These are phyloP conservation scores for Epinotia nisella DNA, from an alignment of 2,888 invertebrate species.

Conservation along the genomic window DNA sequence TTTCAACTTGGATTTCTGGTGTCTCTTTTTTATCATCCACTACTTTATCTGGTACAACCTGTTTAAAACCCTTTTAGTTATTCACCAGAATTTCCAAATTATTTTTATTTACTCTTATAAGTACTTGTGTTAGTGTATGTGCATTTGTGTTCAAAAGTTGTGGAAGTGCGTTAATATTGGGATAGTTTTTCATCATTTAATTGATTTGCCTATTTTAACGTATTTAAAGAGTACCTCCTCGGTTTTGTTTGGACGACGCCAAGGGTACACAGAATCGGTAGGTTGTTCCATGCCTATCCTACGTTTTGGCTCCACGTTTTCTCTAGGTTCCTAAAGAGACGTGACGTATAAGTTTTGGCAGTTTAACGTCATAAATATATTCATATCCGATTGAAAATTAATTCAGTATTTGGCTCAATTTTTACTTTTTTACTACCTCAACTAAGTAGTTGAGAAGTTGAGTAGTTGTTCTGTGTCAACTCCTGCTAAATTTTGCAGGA, in stretches of 20 bases:
- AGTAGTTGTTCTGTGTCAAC: too few species aligned
- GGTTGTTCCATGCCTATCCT: constrained; percentile 38
- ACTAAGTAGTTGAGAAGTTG: too few species aligned
- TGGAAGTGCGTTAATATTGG: constrained; percentile 14
- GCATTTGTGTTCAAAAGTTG: constrained; percentile 18
- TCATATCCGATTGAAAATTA: not conserved
- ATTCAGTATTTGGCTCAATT: not conserved
- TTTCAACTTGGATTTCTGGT: constrained; percentile 33
- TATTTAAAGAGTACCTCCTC: constrained; percentile 36
- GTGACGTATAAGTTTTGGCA: not conserved
- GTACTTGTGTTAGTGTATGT: constrained; percentile 26
- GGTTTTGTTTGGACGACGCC: constrained; percentile 50
- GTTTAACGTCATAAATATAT: too few species aligned
- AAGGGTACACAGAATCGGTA: constrained; percentile 46
- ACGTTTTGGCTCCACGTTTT: constrained; percentile 40
- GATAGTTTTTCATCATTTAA: not conserved
- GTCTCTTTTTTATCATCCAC: constrained; percentile 35
- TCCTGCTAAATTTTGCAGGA: constrained; percentile 28
- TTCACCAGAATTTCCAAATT: not conserved
- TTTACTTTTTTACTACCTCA: constrained; percentile 18
- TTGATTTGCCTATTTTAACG: not conserved
- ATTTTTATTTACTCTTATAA: not conserved
- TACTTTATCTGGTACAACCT: constrained; percentile 30
- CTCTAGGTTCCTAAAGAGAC: constrained; percentile 38
- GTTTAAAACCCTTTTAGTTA: constrained; percentile 32